Evolutionary conservation across 2,113 vertebrate genomes (phyloP).

Genomic region (Apus apus): DNA sequence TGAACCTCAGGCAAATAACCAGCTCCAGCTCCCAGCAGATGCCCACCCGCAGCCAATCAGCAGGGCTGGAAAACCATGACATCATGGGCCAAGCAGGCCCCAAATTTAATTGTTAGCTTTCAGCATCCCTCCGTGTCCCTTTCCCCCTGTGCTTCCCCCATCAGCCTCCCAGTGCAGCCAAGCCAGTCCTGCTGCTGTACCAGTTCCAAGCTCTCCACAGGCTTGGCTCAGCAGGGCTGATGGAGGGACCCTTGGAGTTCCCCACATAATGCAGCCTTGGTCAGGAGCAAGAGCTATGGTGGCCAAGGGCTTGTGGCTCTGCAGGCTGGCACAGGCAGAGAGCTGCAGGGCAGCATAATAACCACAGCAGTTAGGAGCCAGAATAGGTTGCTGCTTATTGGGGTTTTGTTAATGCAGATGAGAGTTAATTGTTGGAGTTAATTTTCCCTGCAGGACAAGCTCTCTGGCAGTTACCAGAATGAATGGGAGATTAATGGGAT

Average conservation of each 20-base stretch:
- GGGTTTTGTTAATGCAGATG: background rate
- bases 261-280: background rate
- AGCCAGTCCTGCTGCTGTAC: background rate
- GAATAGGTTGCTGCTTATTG: background rate
- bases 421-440: background rate
- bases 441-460: background rate
- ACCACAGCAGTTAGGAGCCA: background rate
- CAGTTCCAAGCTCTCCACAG: background rate
- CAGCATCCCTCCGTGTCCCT: slow-evolving; percentile 51
- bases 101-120: slow-evolving; percentile 73
- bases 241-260: background rate
- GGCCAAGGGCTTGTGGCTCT: background rate
- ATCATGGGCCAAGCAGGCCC: slow-evolving; percentile 90
- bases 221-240: background rate
- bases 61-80: slow-evolving; percentile 84
- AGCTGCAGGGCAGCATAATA: background rate
- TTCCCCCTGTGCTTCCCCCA: background rate
- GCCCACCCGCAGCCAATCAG: slow-evolving; percentile 86
- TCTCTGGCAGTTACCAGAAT: background rate
- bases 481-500: background rate
- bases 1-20: slow-evolving; percentile 88
- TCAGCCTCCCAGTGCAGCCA: background rate
- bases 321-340: background rate
- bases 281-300: fast-evolving
- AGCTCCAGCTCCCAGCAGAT: slow-evolving; percentile 87